phyloP scores from a whole-genome alignment of 2,797 vertebrate species.

The Botia kubotai region DNA sequence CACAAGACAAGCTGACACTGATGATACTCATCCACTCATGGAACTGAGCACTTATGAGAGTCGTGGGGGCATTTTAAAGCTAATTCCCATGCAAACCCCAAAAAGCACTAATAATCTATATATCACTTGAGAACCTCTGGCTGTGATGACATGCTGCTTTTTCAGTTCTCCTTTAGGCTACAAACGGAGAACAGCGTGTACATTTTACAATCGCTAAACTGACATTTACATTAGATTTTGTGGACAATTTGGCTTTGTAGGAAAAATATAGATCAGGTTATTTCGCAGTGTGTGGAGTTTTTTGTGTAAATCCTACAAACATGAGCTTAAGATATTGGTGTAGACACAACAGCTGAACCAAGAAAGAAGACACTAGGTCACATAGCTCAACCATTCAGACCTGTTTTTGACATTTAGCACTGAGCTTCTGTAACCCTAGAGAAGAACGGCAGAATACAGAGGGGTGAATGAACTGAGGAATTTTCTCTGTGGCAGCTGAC shows the following conservation, averaged over 20 bases:
- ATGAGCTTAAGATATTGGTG: conserved; percentile 34
- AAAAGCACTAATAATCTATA: not conserved
- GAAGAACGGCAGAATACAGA: conserved; percentile 34
- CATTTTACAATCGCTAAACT: not conserved
- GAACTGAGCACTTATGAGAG: not conserved
- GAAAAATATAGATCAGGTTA: conserved; percentile 1
- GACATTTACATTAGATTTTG: not conserved
- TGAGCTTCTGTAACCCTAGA: conserved; percentile 54
- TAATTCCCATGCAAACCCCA: not conserved
- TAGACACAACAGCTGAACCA: conserved; percentile 65
- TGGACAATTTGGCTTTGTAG: not conserved
- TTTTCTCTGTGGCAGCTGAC: not conserved
- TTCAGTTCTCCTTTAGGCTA: not conserved
- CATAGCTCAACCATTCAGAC: conserved; percentile 59
- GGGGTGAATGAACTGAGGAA: conserved; percentile 55
- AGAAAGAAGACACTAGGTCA: conserved; percentile 50
- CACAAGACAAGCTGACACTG: not conserved
- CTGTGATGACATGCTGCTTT: not conserved
- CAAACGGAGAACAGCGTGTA: not conserved
- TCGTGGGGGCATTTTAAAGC: not conserved
- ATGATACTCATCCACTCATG: not conserved
- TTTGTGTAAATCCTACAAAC: conserved; percentile 26
- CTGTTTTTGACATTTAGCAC: conserved; percentile 61
- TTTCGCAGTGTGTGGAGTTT: not conserved
- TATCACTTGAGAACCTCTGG: conserved; percentile 10